Evolutionary conservation across 2,888 invertebrate genomes (phyloP).

Genomic region (Leptinotarsa tumamoca): DNA sequence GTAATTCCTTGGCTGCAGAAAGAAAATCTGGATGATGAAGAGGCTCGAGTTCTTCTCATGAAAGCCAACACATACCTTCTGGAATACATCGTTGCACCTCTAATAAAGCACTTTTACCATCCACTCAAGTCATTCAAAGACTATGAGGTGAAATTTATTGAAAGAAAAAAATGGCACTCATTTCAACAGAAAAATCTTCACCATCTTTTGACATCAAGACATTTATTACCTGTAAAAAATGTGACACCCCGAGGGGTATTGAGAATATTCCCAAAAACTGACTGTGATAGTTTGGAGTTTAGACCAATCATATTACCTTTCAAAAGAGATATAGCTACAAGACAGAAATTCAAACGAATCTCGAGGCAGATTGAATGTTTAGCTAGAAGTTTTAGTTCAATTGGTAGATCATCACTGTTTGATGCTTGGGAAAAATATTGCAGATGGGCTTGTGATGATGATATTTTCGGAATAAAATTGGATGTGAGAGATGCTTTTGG

Average conservation of each 20-base stretch:
- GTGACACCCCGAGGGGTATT: conserved; percentile 41
- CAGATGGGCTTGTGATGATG: conserved; percentile 19
- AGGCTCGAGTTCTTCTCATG: conserved; percentile 26
- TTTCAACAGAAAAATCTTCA: conserved; percentile 31
- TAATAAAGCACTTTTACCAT: conserved; percentile 48
- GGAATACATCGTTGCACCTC: conserved; percentile 46
- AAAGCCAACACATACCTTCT: conserved; percentile 43
- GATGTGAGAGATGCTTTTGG: conserved; percentile 53
- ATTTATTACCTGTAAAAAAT: conserved; percentile 11
- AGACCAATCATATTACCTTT: conserved; percentile 45
- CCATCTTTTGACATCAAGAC: conserved; percentile 6
- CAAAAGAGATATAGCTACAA: conserved; percentile 22
- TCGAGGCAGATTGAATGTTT: conserved; percentile 37
- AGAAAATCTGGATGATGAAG: conserved; percentile 21
- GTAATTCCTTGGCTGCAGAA: conserved; percentile 42
- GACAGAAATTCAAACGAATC: conserved; percentile 31
- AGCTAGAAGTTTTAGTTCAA: conserved; percentile 30
- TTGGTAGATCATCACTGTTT: conserved; percentile 35
- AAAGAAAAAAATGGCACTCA: conserved; percentile 41
- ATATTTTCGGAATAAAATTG: conserved; percentile 46
- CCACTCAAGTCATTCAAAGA: conserved; percentile 35
- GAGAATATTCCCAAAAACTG: conserved; percentile 47
- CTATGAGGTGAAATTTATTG: conserved; percentile 45
- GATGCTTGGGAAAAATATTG: conserved; percentile 44
- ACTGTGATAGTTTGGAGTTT: conserved; percentile 36